A percentile compares a stretch with the other conserved stretches of the same genome.
phyloP scores from a whole-genome alignment of 1,140 invertebrate species.

The Drosophila auraria region DNA sequence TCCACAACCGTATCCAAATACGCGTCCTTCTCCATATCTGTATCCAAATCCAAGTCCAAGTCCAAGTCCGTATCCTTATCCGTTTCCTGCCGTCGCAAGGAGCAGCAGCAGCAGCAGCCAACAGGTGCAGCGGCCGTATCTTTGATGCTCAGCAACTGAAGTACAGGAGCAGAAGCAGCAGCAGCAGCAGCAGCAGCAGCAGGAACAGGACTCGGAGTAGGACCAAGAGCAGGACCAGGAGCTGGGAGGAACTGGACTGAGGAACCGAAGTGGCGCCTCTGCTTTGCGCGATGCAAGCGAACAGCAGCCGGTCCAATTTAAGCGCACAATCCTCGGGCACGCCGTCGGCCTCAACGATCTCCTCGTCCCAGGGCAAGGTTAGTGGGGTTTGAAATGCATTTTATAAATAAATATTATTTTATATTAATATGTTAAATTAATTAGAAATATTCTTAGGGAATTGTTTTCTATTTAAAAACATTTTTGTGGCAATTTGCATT shows the following conservation, averaged over 20 bases:
- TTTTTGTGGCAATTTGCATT: too few relatives aligned
- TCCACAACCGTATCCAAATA: not conserved
- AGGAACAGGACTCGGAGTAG: not conserved
- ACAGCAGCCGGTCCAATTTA: conserved; percentile 80
- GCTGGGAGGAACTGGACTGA: conserved; percentile 16
- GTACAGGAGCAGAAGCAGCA: conserved; percentile 2
- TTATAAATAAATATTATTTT: not conserved
- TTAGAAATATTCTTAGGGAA: too few relatives aligned
- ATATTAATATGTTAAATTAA: too few relatives aligned
- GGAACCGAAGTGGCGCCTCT: conserved; percentile 43
- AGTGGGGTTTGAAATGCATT: conserved; percentile 23
- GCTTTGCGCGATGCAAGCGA: conserved; percentile 80
- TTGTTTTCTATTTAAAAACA: too few relatives aligned
- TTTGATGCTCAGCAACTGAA: conserved; percentile 22
- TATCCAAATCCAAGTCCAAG: conserved; percentile 8
- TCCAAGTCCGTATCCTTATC: conserved; percentile 13
- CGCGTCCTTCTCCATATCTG: not conserved
- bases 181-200: conserved; percentile 2
- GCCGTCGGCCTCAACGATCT: conserved; percentile 83
- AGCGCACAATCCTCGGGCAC: conserved; percentile 84
- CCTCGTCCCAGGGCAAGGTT: conserved; percentile 83
- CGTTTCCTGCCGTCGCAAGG: conserved; percentile 14
- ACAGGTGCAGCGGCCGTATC: conserved; percentile 6
- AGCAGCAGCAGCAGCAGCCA: conserved; percentile 15
- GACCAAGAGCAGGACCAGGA: conserved; percentile 3